A percentile compares a stretch with the other conserved stretches of the same genome.
Evolutionary conservation across 2,888 invertebrate species (phyloP).

Genomic region (Cryptocephalus primarius): DNA sequence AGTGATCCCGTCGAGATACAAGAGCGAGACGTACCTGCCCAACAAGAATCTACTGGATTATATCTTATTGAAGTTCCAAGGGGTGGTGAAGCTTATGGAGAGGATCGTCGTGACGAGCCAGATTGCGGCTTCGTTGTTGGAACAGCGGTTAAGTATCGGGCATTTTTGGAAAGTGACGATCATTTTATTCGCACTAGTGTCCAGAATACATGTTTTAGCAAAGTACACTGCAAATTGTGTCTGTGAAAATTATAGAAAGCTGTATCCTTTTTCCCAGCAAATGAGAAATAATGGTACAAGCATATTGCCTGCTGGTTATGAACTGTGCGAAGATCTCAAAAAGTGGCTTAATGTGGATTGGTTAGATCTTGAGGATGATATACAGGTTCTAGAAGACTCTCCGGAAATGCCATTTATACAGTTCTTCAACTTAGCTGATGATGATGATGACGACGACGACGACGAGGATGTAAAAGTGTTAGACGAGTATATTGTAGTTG

Average conservation of each 20-base stretch:
- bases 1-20: slow-evolving; percentile 13
- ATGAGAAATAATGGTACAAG: slow-evolving; percentile 27
- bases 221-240: slow-evolving; percentile 30
- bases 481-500: background rate
- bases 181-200: slow-evolving; percentile 34
- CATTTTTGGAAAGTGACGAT: slow-evolving; percentile 38
- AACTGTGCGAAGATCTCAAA: slow-evolving; percentile 33
- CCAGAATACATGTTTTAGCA: slow-evolving; percentile 37
- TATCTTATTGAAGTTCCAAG: slow-evolving; percentile 38
- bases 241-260: slow-evolving; percentile 35
- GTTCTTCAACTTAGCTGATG: slow-evolving; percentile 19
- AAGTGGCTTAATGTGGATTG: slow-evolving; percentile 35
- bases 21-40: slow-evolving; percentile 28
- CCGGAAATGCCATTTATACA: slow-evolving; percentile 12
- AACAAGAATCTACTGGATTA: slow-evolving; percentile 39
- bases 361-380: slow-evolving; percentile 26
- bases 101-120: slow-evolving; percentile 32
- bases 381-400: slow-evolving; percentile 16
- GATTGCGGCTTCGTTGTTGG: slow-evolving; percentile 30
- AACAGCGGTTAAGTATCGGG: slow-evolving; percentile 32
- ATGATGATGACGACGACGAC: slow-evolving; percentile 17
- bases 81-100: slow-evolving; percentile 36
- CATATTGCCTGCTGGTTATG: slow-evolving; percentile 35
- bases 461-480: slow-evolving; percentile 3
- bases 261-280: slow-evolving; percentile 27